These are phyloP conservation scores for Brachyhypopomus gauderio DNA, from an alignment of 2,113 vertebrate genomes.

Conservation along the genomic window DNA sequence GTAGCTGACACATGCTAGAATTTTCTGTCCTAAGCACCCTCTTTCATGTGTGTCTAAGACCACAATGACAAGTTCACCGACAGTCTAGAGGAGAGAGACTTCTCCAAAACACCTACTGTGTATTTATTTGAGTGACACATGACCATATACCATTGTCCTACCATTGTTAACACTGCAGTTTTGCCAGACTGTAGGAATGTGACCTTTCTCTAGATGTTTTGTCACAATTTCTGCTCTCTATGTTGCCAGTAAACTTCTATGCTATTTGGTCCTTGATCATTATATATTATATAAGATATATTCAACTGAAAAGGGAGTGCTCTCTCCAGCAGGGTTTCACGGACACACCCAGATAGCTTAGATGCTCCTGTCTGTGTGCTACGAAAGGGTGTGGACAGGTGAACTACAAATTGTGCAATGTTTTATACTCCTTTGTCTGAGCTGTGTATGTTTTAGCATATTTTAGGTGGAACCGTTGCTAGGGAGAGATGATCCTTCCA, in stretches of 20 bases:
- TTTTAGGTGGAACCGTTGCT: conserved; percentile 12
- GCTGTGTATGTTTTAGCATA: not conserved
- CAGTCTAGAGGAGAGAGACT: not conserved
- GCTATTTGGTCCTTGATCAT: not conserved
- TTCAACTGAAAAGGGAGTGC: not conserved
- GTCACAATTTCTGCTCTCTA: not conserved
- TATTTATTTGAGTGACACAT: too few relatives aligned
- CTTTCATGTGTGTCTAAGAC: not conserved
- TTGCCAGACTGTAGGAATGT: too few relatives aligned
- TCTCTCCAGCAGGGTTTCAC: conserved; percentile 62
- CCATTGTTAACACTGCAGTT: too few relatives aligned
- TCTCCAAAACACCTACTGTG: too few relatives aligned
- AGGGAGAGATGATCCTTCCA: not conserved
- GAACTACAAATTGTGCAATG: not conserved
- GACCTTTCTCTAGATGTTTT: not conserved
- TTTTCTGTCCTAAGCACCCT: not conserved
- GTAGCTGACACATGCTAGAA: not conserved
- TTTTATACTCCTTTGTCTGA: conserved; percentile 7
- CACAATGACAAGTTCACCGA: not conserved
- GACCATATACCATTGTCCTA: too few relatives aligned
- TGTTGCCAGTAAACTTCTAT: not conserved
- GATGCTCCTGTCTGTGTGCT: conserved; percentile 56
- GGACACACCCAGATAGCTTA: conserved; percentile 29
- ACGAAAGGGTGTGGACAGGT: conserved; percentile 31
- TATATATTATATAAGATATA: not conserved